Base-by-base conservation (phyloP, 2,113 vertebrate species). In the Poecile atricapillus region DNA sequence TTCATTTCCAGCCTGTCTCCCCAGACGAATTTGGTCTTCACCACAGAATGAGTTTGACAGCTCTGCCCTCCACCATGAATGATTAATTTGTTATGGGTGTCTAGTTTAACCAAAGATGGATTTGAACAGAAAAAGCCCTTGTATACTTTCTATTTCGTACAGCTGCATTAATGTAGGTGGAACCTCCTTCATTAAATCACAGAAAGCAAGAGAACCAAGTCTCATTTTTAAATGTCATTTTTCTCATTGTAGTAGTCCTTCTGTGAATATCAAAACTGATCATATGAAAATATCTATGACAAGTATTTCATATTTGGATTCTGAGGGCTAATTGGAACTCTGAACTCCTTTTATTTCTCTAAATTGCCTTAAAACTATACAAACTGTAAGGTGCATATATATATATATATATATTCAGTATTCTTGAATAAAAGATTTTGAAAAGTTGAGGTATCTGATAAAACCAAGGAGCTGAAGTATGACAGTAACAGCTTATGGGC, bases 31-130 rank as follows among this genome's bases (percentile, higher is more conserved):
- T 90, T 96, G 94, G 94, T 88, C 85, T 88, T 97, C 88, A 92
- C 75, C 71, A 91, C 71, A 94, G 96, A 97, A 95, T 91, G 92
- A 94, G 68, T 96, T 93, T 96, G 96, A 96, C 96, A 96, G 92
- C 85, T 86, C 88, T 92, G 85, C 85, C 68, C 52, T 95, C 75
- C 64, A 95, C 93, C 95, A 96, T 89, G 93, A 93, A 97, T 90
- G 85, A 97, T 96, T 96, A 96, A 96, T 95, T 95, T 95, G 90
- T 83, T 95, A 96, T 95, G 93, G 90, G 56, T 96, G 88, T 96
- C 92, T 94, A 94, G 90, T 94, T 93, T 81, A 96, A 90, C 87
- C 92, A 96, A 93, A 95, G 95, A 95, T 81, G 71, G 92, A 88
- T 96, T 94, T 92, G 88, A 96, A 93, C 55, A 91, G 75, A 96